Evolutionary conservation across 1,140 invertebrate genomes (phyloP).

Genomic region (Drosophila tsacasi): DNA sequence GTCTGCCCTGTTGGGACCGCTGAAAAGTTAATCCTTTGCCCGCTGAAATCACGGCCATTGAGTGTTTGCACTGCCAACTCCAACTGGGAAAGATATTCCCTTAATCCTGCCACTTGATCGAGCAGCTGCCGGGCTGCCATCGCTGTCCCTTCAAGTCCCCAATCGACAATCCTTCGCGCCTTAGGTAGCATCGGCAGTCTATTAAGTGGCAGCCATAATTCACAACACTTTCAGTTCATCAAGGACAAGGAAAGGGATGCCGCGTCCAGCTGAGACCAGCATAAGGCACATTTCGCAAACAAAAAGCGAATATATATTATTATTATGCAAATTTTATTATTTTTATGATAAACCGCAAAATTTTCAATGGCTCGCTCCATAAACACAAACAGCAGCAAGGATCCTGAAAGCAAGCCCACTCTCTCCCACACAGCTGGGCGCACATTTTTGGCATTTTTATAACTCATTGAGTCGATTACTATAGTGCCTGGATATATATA

Average conservation of each 20-base stretch:
- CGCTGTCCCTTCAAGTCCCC: conserved; percentile 51
- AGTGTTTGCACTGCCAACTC: conserved; percentile 63
- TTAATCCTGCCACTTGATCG: conserved; percentile 79
- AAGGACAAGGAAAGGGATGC: conserved; percentile 52
- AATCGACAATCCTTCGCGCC: conserved; percentile 52
- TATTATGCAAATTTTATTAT: conserved; percentile 83
- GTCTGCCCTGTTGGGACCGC: conserved; percentile 59
- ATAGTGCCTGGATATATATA: conserved; percentile 53
- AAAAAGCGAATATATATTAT: conserved; percentile 58
- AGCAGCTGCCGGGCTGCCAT: conserved; percentile 56
- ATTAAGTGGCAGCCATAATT: conserved; percentile 69
- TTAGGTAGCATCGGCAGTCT: conserved; percentile 59
- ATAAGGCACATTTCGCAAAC: conserved; percentile 66
- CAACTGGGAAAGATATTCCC: conserved; percentile 38
- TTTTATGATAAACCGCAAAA: conserved; percentile 82
- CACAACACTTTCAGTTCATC: conserved; percentile 82
- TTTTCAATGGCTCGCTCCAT: conserved; percentile 58
- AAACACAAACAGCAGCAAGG: conserved; percentile 59
- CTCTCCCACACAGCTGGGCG: conserved; percentile 53
- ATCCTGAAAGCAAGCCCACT: conserved; percentile 13
- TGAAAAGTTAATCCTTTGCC: conserved; percentile 78
- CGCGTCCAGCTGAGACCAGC: conserved; percentile 61
- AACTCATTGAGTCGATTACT: conserved; percentile 80
- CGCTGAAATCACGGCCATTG: conserved; percentile 61
- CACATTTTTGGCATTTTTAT: conserved; percentile 83